A percentile compares a stretch with the other conserved stretches of the same genome.
These are phyloP conservation scores for Caenorhabditis sp. DNA, from an alignment of 2,888 invertebrate species.

Conservation along the genomic window DNA sequence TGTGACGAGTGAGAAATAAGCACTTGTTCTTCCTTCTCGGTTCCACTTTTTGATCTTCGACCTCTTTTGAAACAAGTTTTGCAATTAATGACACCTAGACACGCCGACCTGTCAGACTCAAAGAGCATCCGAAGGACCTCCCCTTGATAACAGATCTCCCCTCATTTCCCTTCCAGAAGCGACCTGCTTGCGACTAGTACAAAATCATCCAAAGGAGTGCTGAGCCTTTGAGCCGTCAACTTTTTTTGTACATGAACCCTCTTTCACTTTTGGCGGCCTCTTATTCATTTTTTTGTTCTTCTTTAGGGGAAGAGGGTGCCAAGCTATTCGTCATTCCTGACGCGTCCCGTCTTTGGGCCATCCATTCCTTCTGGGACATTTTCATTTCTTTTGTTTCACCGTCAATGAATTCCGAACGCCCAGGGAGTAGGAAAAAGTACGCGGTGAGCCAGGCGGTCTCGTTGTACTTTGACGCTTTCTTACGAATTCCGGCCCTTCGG, in stretches of 20 bases:
- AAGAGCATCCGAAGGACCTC: conserved; percentile 46
- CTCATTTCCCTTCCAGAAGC: not conserved
- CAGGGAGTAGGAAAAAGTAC: conserved; percentile 44
- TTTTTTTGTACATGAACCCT: conserved; percentile 55
- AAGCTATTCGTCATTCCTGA: conserved; percentile 60
- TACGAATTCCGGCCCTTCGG: not conserved
- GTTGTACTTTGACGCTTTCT: conserved; percentile 27
- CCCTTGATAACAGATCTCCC: conserved; percentile 39
- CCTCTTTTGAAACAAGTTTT: conserved; percentile 17
- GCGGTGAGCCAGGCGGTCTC: conserved; percentile 13
- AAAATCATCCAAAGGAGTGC: conserved; percentile 23
- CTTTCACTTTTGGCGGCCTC: conserved; percentile 50
- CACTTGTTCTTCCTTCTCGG: conserved; percentile 18
- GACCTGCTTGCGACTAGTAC: conserved; percentile 39
- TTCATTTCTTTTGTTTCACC: conserved; percentile 49
- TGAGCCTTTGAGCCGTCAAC: conserved; percentile 65
- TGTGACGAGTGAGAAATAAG: conserved; percentile 4
- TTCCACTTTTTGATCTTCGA: conserved; percentile 42
- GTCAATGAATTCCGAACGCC: conserved; percentile 51
- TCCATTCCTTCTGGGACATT: conserved; percentile 50
- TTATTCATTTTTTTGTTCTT: conserved; percentile 56
- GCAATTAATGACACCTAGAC: conserved; percentile 32
- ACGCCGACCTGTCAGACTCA: conserved; percentile 34
- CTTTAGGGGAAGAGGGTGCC: conserved; percentile 29
- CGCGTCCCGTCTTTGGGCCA: not conserved